A percentile compares a stretch with the other conserved stretches of the same genome.
Evolutionary conservation across 2,888 invertebrate species (phyloP).

Genomic region (Leucania comma): DNA sequence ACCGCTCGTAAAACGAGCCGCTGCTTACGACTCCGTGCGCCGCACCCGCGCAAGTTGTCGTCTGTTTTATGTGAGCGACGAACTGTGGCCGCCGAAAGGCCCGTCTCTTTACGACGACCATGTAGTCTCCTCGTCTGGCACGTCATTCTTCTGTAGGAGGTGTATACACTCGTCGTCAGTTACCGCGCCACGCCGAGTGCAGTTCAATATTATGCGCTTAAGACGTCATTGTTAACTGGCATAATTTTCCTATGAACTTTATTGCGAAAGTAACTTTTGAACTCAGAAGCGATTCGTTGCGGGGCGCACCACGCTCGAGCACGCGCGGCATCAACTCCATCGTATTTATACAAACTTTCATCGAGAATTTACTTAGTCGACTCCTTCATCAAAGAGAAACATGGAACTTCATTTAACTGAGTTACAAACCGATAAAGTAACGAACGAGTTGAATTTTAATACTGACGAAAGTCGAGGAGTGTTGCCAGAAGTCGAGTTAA

Average conservation of each 20-base stretch:
- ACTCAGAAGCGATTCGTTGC: background rate
- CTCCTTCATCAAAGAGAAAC: conserved; percentile 80
- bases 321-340: conserved; percentile 75
- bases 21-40: conserved; percentile 45
- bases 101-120: conserved; percentile 72
- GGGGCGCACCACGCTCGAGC: background rate
- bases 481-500: conserved; percentile 34
- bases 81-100: conserved; percentile 15
- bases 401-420: conserved; percentile 78
- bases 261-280: background rate
- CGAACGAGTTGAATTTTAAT: conserved; percentile 79
- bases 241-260: background rate
- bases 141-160: conserved; percentile 60
- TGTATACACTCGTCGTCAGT: conserved; percentile 35
- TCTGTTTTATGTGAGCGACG: conserved; percentile 70
- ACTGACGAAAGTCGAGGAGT: conserved; percentile 59
- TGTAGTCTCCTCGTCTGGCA: conserved; percentile 65
- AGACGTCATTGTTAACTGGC: background rate
- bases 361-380: conserved; percentile 76
- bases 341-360: conserved; percentile 78
- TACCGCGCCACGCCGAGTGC: background rate
- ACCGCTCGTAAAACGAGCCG: conserved; percentile 70
- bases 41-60: conserved; percentile 60
- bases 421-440: conserved; percentile 80
- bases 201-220: background rate